Conservation (phyloP, 2,888 invertebrate genomes). For the Disparrhopalites patrizii region DNA sequence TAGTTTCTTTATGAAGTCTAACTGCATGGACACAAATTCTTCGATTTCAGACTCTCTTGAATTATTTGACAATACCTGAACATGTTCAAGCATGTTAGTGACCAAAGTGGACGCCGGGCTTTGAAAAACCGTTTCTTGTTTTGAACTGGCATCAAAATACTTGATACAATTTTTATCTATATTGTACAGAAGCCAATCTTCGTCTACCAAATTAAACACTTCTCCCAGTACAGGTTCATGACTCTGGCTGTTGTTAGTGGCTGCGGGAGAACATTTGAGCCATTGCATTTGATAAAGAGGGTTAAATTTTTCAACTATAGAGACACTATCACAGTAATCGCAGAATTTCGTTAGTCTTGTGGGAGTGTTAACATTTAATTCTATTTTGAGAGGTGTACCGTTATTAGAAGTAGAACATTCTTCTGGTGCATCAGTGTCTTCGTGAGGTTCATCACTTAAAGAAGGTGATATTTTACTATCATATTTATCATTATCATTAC, state of each 20-base stretch:
- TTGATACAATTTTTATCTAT: conserved; percentile 30
- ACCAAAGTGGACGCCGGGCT: conserved; percentile 14
- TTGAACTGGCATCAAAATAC: not conserved
- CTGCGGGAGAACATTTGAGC: conserved; percentile 16
- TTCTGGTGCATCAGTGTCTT: not conserved
- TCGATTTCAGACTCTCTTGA: conserved; percentile 26
- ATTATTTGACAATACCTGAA: conserved; percentile 21
- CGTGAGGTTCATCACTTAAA: conserved; percentile 11
- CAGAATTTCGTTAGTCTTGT: conserved; percentile 18
- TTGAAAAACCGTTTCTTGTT: not conserved
- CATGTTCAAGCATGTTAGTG: conserved; percentile 20
- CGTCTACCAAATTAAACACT: not conserved
- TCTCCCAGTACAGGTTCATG: conserved; percentile 10
- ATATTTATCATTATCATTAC: not conserved
- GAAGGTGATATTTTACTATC: conserved; percentile 11
- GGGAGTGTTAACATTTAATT: not conserved
- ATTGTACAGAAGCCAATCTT: conserved; percentile 19
- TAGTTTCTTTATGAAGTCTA: conserved; percentile 30
- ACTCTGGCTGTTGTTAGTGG: not conserved
- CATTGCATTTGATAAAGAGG: conserved; percentile 34
- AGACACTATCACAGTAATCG: conserved; percentile 30
- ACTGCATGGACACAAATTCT: conserved; percentile 26
- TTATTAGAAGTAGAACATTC: not conserved
- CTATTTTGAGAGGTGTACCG: not conserved
- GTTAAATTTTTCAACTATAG: conserved; percentile 28